A percentile compares a stretch with the other conserved stretches of the same genome.
These are phyloP conservation scores for Asbolus verrucosus DNA, from an alignment of 1,140 invertebrate species.

Conservation along the genomic window DNA sequence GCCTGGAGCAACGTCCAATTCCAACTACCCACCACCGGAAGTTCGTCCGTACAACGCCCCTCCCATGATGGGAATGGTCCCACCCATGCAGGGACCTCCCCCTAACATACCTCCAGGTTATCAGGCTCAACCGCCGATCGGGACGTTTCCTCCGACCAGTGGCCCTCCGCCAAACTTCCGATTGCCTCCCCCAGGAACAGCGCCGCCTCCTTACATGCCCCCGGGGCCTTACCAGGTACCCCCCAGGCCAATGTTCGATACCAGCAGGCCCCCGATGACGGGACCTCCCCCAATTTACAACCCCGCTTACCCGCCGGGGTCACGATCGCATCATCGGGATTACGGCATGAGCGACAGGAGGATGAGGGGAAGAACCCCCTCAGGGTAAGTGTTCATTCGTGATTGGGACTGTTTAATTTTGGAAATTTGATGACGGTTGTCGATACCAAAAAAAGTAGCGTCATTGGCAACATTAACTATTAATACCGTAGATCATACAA, in stretches of 20 bases:
- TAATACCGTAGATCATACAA: no score
- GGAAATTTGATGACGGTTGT: no score
- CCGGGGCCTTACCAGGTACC: constrained; percentile 56
- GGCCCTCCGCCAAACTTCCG: constrained; percentile 62
- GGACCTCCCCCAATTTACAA: constrained; percentile 54
- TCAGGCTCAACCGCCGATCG: constrained; percentile 46
- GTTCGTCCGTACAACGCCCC: constrained; percentile 25
- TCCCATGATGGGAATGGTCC: constrained; percentile 49
- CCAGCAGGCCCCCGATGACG: constrained; percentile 56
- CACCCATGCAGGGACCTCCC: constrained; percentile 45
- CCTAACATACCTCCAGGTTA: constrained; percentile 31
- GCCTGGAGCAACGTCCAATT: constrained; percentile 62
- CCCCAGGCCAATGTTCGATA: constrained; percentile 60
- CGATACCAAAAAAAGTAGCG: no score
- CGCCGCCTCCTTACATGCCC: constrained; percentile 57
- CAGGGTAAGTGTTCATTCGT: constrained; percentile 56
- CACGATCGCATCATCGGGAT: constrained; percentile 63
- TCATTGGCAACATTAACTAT: no score
- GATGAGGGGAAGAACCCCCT: constrained; percentile 63
- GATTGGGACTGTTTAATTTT: no score
- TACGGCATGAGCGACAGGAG: constrained; percentile 63
- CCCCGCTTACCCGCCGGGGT: constrained; percentile 55
- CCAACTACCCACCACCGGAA: constrained; percentile 28
- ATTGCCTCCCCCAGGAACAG: constrained; percentile 58
- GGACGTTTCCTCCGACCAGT: constrained; percentile 49